Percentiles rank a stretch among this genome's conserved stretches.
These are phyloP conservation scores for Potamilus streckersoni DNA, from an alignment of 1,140 invertebrate species.

Conservation along the genomic window DNA sequence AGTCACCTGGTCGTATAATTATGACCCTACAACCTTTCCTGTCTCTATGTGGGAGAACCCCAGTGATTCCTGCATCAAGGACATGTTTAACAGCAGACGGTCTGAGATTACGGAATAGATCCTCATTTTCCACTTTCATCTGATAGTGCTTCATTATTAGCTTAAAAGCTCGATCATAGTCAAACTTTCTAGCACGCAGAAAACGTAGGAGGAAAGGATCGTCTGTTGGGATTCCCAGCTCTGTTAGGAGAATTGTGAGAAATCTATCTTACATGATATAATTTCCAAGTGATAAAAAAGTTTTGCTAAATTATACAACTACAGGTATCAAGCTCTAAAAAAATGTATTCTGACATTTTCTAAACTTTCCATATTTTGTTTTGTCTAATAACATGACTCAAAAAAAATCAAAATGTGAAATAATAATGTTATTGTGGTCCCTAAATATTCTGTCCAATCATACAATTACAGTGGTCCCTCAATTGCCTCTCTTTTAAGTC, in stretches of 20 bases:
- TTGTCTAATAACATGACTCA: too few relatives aligned
- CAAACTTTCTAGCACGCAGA: constrained; percentile 84
- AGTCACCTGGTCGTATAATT: constrained; percentile 71
- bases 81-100: constrained; percentile 78
- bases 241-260: constrained; percentile 22
- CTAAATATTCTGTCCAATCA: too few relatives aligned
- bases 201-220: constrained; percentile 84
- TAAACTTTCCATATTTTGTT: too few relatives aligned
- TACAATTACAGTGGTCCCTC: too few relatives aligned
- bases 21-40: constrained; percentile 81
- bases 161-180: constrained; percentile 83
- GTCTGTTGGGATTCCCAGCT: constrained; percentile 70
- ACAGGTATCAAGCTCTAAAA: too few relatives aligned
- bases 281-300: too few relatives aligned
- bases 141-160: constrained; percentile 87
- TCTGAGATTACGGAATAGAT: constrained; percentile 77
- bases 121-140: constrained; percentile 75
- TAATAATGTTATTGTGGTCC: too few relatives aligned
- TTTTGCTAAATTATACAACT: too few relatives aligned
- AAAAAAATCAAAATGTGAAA: too few relatives aligned
- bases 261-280: too few relatives aligned
- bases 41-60: constrained; percentile 80
- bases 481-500: too few relatives aligned
- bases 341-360: too few relatives aligned
- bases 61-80: constrained; percentile 81